Evolutionary conservation across 2,797 vertebrate genomes (phyloP), one percentile per base, ranked within the genome.

Genomic region (Falco rusticolus): DNA sequence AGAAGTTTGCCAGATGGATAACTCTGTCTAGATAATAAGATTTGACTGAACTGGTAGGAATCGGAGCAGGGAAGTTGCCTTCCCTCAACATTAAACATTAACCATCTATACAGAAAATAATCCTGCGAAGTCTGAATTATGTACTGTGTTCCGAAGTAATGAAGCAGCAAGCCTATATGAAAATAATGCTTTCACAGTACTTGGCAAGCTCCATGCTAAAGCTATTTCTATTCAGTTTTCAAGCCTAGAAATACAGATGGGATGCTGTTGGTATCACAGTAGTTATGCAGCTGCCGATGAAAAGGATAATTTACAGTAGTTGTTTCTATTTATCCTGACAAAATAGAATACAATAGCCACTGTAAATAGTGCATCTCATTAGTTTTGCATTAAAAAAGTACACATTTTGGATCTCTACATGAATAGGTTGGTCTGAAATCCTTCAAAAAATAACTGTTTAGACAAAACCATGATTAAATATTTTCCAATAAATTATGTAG

Each of bases 321-420:
- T 89, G 12, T 66, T 96, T 89, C 64, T 89, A 51, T 83, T 89
- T 87, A 66, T 70, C 29, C n/a, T 68, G 70, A 91, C 53, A 96
- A 94, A 88, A 88, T 19, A 75, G 34, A 59, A 1, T 65, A 59
- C 48, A 47, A 37, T 12, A 50, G 26, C 11, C 0, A 0, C 26
- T 80, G 34, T 74, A 95, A 92, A 79, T 74, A 39, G 11, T 47
- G 64, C 18, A 65, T 48, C 33, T 66, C 47, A 71, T 91, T 79
- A 80, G 75, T 86, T 89, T 90, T 96, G 29, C 48, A 74, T 92
- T 83, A 39, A 11, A 56, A 87, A 90, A 63, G 3, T 45, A 72
- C 6, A 37, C 0, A 41, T 92, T 92, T 91, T 89, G 79, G 18
- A 79, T 16, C 6, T 64, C 34, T 79, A 45, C 9, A 24, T 78